Evolutionary conservation across 2,113 vertebrate genomes (phyloP), one percentile per base, ranked within the genome.

Genomic region (Callipepla squamata): DNA sequence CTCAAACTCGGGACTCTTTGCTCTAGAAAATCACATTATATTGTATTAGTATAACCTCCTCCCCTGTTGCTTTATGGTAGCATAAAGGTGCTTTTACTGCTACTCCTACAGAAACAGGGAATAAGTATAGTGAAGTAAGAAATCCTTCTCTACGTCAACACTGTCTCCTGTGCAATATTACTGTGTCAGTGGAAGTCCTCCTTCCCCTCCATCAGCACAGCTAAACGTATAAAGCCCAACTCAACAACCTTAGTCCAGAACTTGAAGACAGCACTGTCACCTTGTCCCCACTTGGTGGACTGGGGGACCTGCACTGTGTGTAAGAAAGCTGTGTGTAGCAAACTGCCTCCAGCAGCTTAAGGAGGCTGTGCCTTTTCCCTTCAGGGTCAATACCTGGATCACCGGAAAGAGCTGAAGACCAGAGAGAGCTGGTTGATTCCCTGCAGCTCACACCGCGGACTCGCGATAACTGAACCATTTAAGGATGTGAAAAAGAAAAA

Each of bases 401-500:
- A n/a, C 0, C 18, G 40, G 69, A 15, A 65, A 59, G 47, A 58
- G 74, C 78, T 87, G 66, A 74, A 12, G 44, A 20, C 11, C 13
- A 8, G 26, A 44, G 26, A 63, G n/a, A 7, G 40, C 34, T 59
- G 45, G 36, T 0, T 45, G 75, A 13, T 28, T 58, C 45, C 80
- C 25, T 36, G 47, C 11, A 58, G 22, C 6, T 67, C 65, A 42
- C 61, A 77, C n/a, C 55, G 48, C 69, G 25, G 25, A 83, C 58
- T 1, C 50, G 26, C 34, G 53, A 34, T 7, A 62, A 62, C 0
- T 2, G 30, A 68, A 50, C 8, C 26, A 58, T 63, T 58, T 16
- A 57, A 69, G 58, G 75, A 82, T 77, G 9, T 84, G 83, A 74
- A 36, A 80, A 57, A 66, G 40, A 50, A n/a, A 85, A 82, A 28